Evolutionary conservation across 2,888 invertebrate genomes (phyloP), one percentile per base, ranked within the genome.

Genomic region (Balanococcus diminutus): DNA sequence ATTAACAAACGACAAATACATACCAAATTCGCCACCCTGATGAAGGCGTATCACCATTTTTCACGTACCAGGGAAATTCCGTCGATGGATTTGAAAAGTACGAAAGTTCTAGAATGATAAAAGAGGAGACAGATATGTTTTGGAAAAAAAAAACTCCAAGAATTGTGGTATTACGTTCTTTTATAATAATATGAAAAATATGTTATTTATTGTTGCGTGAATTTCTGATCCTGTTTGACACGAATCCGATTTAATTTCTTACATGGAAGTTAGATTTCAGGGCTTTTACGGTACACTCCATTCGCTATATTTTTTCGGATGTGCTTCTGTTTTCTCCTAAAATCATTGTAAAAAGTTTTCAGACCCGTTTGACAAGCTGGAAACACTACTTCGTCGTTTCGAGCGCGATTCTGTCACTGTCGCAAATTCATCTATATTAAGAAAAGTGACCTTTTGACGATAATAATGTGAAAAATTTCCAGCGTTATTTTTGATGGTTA

Each of bases 401-500:
- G 28, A 67, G 28, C 28, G 16, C 67, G 11, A 28, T 67, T 36
- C 36, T 79, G 75, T 79, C 75, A 79, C 75, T 32, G 75, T 79
- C 75, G 36, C 36, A 31, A 36, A 79, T 79, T 79, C 75, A 36
- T 79, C 36, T 36, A 79, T 36, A 79, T 79, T 36, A 79, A 79
- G 75, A 36, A 36, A 67, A 31, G 36, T 79, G 75, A 79, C 75
- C 75, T 79, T 79, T 79, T 79, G 75, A 79, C 75, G 75, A 79
- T 79, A 79, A 79, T 79, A 36, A 31, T 79, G 75, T 36, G 36
- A 56, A 82, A 82, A 51, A 82, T 28, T 85, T 31, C 28, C 16
- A 19, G 75, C 46, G 85, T 67, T 67, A 85, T 85, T 85, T 85
- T 85, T 85, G 85, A 85, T 85, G 79, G 42, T 85, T 85, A 46